Conservation (phyloP, 1,140 invertebrate genomes). For the Caenorhabditis briggsae region DNA sequence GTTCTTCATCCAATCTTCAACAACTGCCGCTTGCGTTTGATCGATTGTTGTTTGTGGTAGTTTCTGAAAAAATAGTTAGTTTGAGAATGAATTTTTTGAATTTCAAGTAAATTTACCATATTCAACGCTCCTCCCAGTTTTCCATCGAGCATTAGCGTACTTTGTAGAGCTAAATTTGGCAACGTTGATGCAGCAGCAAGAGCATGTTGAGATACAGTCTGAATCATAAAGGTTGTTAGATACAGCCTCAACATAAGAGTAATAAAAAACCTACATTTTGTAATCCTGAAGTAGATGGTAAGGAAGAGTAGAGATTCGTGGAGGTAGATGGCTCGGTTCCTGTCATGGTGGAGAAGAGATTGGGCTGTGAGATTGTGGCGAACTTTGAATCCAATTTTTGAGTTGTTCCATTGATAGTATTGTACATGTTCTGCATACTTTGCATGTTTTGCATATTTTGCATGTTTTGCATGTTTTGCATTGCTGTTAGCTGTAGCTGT, state of each 20-base stretch:
- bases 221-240: too few species aligned
- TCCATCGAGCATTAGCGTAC: not conserved
- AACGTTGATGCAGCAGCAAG: not conserved
- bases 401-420: not conserved
- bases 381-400: constrained; percentile 11
- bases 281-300: constrained; percentile 26
- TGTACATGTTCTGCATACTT: constrained; percentile 26
- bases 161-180: not conserved
- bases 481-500: constrained; percentile 16
- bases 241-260: too few species aligned
- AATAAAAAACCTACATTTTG: too few species aligned
- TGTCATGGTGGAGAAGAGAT: not conserved
- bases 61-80: not conserved
- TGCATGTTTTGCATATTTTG: constrained; percentile 11
- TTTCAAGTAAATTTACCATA: not conserved
- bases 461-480: constrained; percentile 32
- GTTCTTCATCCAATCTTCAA: constrained; percentile 39
- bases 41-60: not conserved
- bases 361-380: not conserved
- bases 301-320: not conserved
- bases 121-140: not conserved
- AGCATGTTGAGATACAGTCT: not conserved
- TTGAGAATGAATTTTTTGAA: not conserved
- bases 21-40: not conserved
- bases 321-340: constrained; percentile 45